Conservation (phyloP, 2,888 invertebrate species). For the Sialis lutaria region DNA sequence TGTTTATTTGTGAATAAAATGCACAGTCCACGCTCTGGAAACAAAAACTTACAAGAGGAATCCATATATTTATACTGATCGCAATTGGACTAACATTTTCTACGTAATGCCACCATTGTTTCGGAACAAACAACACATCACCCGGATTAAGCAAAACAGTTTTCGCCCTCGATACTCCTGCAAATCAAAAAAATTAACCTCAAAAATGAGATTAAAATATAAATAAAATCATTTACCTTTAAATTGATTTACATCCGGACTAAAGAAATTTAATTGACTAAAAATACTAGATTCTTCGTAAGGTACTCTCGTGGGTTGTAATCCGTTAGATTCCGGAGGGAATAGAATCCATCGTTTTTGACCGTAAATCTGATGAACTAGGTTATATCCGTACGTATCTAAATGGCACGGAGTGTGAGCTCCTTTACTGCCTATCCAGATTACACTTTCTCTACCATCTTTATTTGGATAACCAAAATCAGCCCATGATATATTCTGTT, state of each 20-base stretch:
- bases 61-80: constrained; percentile 47
- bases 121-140: constrained; percentile 76
- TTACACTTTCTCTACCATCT: constrained; percentile 48
- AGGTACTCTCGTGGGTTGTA: constrained; percentile 72
- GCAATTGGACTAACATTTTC: constrained; percentile 59
- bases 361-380: constrained; percentile 78
- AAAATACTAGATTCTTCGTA: constrained; percentile 95
- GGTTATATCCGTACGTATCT: constrained; percentile 87
- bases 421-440: constrained; percentile 77
- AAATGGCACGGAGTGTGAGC: constrained; percentile 89
- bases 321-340: constrained; percentile 52
- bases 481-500: constrained; percentile 34
- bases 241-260: constrained; percentile 36
- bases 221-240: constrained; percentile 22
- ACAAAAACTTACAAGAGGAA: constrained; percentile 45
- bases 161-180: constrained; percentile 16
- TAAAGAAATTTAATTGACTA: constrained; percentile 64
- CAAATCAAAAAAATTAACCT: constrained; percentile 5
- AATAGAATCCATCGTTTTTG: constrained; percentile 87
- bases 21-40: background rate
- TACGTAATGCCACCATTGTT: constrained; percentile 96
- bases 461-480: constrained; percentile 54
- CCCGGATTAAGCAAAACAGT: constrained; percentile 59
- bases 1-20: background rate
- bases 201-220: constrained; percentile 1